Base-by-base conservation (phyloP, 2,888 invertebrate genomes). In the Artemia sinica region DNA sequence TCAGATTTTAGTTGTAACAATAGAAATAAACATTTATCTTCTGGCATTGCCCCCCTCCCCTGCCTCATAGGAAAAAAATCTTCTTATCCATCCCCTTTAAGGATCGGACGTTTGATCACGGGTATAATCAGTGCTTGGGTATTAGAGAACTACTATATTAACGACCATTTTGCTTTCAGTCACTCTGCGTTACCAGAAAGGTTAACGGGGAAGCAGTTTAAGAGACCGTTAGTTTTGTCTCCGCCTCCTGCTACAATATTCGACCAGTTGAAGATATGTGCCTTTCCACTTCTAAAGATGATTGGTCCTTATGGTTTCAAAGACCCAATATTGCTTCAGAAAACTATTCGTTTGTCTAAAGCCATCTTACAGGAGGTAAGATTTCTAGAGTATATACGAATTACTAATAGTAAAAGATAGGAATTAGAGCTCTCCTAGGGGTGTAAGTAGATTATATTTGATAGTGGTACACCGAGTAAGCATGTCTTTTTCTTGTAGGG, bases 241-340 rank as follows among this genome's bases (percentile, higher is more conserved):
- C 86, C 86, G 1, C 79, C 82, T 71, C 82, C 82, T 70, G 86
- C 87, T n/a, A 80, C 81, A 67, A 84, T 83, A 5, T 87, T 89
- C 74, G 79, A 83, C 50, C 88, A 90, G 69, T 80, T 95, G 72
- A 83, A 85, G 69, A 83, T 86, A 48, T 80, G 83, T 51, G 87
- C 90, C 10, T 84, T 94, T 76, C 92, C 94, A 4, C 91, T 96
- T 82, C 80, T 95, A 18, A 81, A 86, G 71, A 82, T 86, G 12
- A 81, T 97, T 66, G 97, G 97, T 2, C 89, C 96, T 0, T 86
- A 93, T 67, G 80, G 95, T 69, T 87, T 91, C 75, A 84, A 84
- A 74, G 92, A 96, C 80, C 87, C 93, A 1, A 85, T 91, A 71
- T 81, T 97, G 14, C 85, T 96, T 83, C 89, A 91, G 77, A 98